phyloP scores from a whole-genome alignment of 2,888 invertebrate species.

The Taenaris catops region DNA sequence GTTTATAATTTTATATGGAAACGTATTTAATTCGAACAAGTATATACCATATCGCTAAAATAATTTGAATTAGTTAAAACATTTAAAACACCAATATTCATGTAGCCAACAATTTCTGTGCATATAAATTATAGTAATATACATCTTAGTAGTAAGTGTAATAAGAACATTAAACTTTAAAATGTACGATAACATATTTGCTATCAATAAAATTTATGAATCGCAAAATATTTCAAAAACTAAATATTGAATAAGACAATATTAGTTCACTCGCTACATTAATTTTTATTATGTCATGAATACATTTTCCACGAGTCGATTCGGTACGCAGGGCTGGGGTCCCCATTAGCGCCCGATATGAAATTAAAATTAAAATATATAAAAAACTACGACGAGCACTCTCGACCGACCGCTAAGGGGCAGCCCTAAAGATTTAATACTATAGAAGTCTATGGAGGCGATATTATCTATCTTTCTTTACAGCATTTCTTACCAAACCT shows the following conservation, averaged over 20 bases:
- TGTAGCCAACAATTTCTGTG: too few species aligned
- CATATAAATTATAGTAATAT: too few species aligned
- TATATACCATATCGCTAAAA: too few species aligned
- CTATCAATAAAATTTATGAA: slow-evolving; percentile 69
- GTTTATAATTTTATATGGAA: too few species aligned
- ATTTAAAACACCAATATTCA: too few species aligned
- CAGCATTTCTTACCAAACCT: too few species aligned
- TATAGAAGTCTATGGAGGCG: slow-evolving; percentile 44
- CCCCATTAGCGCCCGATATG: slow-evolving; percentile 76
- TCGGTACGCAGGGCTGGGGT: slow-evolving; percentile 75
- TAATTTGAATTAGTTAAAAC: too few species aligned
- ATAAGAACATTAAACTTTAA: too few species aligned
- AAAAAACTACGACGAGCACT: slow-evolving; percentile 69
- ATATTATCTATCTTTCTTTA: too few species aligned
- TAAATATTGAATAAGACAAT: slow-evolving; percentile 79
- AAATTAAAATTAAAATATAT: slow-evolving; percentile 80
- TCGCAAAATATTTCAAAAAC: slow-evolving; percentile 67
- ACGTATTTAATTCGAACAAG: too few species aligned
- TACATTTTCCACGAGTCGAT: slow-evolving; percentile 67
- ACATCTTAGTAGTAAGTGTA: too few species aligned
- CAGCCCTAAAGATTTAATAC: slow-evolving; percentile 67
- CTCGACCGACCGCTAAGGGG: slow-evolving; percentile 75
- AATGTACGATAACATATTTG: too few species aligned
- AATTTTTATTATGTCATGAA: slow-evolving; percentile 74
- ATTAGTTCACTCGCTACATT: slow-evolving; percentile 79